Base-by-base conservation (phyloP, 2,113 vertebrate genomes). In the Phaethon lepturus region DNA sequence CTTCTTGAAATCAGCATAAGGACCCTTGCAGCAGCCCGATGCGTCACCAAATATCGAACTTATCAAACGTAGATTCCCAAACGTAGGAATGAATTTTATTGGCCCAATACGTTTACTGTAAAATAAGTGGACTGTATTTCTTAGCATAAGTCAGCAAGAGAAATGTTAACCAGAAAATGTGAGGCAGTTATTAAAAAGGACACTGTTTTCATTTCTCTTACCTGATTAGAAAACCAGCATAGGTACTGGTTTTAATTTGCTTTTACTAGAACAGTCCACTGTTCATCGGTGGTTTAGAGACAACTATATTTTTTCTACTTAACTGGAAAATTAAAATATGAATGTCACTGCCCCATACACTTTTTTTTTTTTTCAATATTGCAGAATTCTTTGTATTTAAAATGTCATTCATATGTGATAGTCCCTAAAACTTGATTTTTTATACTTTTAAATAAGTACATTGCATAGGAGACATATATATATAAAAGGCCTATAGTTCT, bases 261-360 rank as follows among this genome's bases (percentile, higher is more conserved):
- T 77, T 74, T 89, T 71, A 45, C 40, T 60, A 22, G 14, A 82
- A 85, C 3, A 56, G 29, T 42, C 7, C 17, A 16, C 17, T 68
- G 47, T 19, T 67, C 22, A 10, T 53, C 73, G 25, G 53, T 62
- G 29, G 15, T 58, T 88, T 74, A 86, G 44, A 42, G 8, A 76
- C 31, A 44, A 55, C 3, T 25, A 2, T 6, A 2, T 25, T 76
- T 75, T 84, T 68, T 18, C 38, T 17, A 7, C 0, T 0, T 25
- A 74, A 92, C 16, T 42, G 42, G 16, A 73, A 80, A 96, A 55
- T 59, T 53, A 66, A 66, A 45, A 15, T 42, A 80, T 5, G 31
- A 26, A 7, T 1, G 1, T 38, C 25, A 75, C 10, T 31, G 23
- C 29, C 64, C 19, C 8, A 13, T 17, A 68, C 6, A 24, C 4